Evolutionary conservation across 2,113 vertebrate species (phyloP).

Genomic region (Oenanthe oenanthe): DNA sequence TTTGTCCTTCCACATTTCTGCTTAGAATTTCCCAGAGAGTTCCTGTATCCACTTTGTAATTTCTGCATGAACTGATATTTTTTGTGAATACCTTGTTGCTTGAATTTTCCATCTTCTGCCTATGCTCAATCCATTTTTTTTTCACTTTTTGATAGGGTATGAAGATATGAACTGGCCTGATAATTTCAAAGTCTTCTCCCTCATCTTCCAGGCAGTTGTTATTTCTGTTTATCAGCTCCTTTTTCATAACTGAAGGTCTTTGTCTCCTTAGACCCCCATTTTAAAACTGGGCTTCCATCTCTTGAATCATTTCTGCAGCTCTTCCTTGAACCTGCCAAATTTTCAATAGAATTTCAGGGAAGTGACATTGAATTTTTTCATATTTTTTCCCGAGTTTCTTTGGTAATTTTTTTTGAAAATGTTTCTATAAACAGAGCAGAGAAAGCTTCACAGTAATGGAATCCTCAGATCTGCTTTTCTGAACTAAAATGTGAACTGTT

Average conservation of each 20-base stretch:
- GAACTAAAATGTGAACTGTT: not conserved
- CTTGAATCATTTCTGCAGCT: not conserved
- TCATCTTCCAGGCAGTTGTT: not conserved
- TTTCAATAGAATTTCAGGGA: not conserved
- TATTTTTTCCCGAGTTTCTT: not conserved
- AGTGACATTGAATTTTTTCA: not conserved
- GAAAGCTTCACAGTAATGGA: not conserved
- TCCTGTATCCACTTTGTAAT: not conserved
- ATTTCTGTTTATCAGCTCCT: not conserved
- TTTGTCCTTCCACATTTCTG: not conserved
- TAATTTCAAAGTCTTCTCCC: not conserved
- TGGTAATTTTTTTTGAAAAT: not conserved
- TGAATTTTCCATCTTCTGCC: not conserved
- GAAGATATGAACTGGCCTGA: not conserved
- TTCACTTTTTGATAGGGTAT: not conserved
- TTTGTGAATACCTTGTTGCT: not conserved
- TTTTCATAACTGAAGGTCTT: not conserved
- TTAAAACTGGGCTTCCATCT: not conserved
- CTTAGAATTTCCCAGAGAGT: not conserved
- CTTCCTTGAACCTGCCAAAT: not conserved
- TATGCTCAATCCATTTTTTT: not conserved
- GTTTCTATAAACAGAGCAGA: not conserved
- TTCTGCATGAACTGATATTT: not conserved
- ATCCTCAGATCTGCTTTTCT: not conserved
- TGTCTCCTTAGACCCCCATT: not conserved